Base-by-base conservation (phyloP, 1,140 invertebrate genomes). In the Chrysopa pallens region DNA sequence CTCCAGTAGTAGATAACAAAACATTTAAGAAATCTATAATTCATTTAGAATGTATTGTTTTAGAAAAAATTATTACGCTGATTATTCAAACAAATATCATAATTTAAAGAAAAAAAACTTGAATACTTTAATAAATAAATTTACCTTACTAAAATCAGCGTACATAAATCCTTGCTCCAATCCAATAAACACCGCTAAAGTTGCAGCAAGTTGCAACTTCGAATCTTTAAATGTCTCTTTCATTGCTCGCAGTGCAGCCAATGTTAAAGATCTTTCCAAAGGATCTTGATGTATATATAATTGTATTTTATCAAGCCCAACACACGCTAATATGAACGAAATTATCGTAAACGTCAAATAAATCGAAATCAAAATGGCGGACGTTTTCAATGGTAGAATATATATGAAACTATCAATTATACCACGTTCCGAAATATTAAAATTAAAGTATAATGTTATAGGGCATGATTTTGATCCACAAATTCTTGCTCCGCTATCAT, bases 161-260 rank as follows among this genome's bases (percentile, higher is more conserved):
- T 73, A 76, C 54, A 81, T 77, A 53, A 81, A 80, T 46, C 75
- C 77, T 55, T 80, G 77, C 55, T 80, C 77, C 33, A 80, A 57
- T 23, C 78, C 78, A 42, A 80, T 78, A 49, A 80, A 81, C 8
- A 80, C 56, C 0, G 74, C 73, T 46, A 80, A 65, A 0, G 77
- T 76, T 0, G 69, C 69, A 2, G 71, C 69, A 13, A 80, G 59
- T 46, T 73, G 63, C 9, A 79, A 55, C 36, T 72, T 65, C 8
- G 61, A 58, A 45, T 73, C 70, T 39, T 52, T 57, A 8, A 64
- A 52, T 7, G 64, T 50, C 5, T 66, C 63, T 7, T 58, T 49
- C 1, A 61, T 48, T 4, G 56, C 59, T 13, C 61, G 52, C 46
- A 69, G 58, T 0, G 66, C 63, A 0, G 63, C 58, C 6, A 67